Evolutionary conservation across 2,113 vertebrate genomes (phyloP).

Genomic region (Chaetodon auriga): DNA sequence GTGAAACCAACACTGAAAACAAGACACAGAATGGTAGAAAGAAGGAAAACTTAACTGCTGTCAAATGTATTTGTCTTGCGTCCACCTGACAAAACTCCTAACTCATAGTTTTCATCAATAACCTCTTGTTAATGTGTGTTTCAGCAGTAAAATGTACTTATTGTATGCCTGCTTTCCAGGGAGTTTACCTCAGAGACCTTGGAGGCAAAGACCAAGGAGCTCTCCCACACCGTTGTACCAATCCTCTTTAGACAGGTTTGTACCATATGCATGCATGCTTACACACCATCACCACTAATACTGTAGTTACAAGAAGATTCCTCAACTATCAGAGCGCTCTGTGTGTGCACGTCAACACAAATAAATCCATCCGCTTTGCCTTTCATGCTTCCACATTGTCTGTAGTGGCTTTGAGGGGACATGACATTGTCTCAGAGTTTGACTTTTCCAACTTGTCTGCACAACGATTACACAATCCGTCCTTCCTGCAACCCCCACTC

Average conservation of each 20-base stretch:
- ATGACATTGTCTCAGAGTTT: constrained; percentile 52
- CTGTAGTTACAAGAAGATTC: neutral
- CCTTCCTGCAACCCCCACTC: neutral
- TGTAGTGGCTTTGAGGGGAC: constrained; percentile 41
- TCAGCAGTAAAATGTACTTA: neutral
- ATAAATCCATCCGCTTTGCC: neutral
- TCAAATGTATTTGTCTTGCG: neutral
- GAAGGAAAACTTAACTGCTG: neutral
- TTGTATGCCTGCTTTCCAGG: constrained; percentile 55
- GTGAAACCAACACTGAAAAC: neutral
- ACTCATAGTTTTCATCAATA: neutral
- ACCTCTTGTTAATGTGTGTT: neutral
- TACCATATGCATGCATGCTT: neutral
- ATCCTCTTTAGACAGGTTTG: constrained; percentile 76
- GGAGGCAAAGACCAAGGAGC: constrained; percentile 78
- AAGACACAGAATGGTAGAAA: neutral
- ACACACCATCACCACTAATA: neutral
- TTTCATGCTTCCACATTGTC: neutral
- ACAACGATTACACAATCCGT: constrained; percentile 44
- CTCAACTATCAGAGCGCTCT: neutral
- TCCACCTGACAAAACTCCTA: neutral
- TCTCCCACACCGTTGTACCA: constrained; percentile 77
- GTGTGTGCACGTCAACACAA: constrained; percentile 16
- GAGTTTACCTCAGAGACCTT: constrained; percentile 80
- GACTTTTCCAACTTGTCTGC: constrained; percentile 39